Evolutionary conservation across 2,797 vertebrate genomes (phyloP), one percentile per base, ranked within the genome.

Genomic region (Melanotaenia parkinsoni): DNA sequence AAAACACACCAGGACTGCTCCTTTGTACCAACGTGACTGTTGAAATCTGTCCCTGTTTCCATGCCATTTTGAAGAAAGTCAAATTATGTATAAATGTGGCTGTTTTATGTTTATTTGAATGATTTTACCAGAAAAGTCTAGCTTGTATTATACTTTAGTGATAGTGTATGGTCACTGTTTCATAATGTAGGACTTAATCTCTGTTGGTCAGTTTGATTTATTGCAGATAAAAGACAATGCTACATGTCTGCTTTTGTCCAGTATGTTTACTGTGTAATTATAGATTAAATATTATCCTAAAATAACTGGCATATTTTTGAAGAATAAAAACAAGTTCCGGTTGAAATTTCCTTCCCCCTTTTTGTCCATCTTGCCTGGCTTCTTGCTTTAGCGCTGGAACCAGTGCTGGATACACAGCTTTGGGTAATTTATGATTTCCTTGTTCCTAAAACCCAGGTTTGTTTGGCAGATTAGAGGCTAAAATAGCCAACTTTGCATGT

Each of bases 341-440:
- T 30, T 24, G 51, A 18, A 37, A n/a, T 5, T 2, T n/a, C 18
- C 24, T 57, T 6, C 10, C 18, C 24, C 4, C 10, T 45, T 40
- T 69, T 51, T 68, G 30, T 63, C 12, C 24, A 54, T 43, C 59
- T 71, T 60, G 81, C 78, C 79, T 84, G 77, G 70, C 50, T 65
- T 51, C 60, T 89, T 65, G 67, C 70, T 58, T 80, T 73, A 83
- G 84, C 78, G 79, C 64, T 35, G 18, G 10, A 12, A 12, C 24
- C 51, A 53, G 9, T 72, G 69, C 40, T 76, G 53, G 51, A 64
- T 59, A 58, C 53, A 45, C 33, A 66, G 66, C 6, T 33, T 1
- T 18, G 51, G 45, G 75, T 78, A 18, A 76, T 84, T 77, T 68
- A 66, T 64, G 62, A 51, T 37, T 51, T 22, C 47, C 59, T 43